Percentiles rank a stretch among this genome's conserved stretches.
Conservation (phyloP, 2,113 vertebrate species). For the Cathartes aura region DNA sequence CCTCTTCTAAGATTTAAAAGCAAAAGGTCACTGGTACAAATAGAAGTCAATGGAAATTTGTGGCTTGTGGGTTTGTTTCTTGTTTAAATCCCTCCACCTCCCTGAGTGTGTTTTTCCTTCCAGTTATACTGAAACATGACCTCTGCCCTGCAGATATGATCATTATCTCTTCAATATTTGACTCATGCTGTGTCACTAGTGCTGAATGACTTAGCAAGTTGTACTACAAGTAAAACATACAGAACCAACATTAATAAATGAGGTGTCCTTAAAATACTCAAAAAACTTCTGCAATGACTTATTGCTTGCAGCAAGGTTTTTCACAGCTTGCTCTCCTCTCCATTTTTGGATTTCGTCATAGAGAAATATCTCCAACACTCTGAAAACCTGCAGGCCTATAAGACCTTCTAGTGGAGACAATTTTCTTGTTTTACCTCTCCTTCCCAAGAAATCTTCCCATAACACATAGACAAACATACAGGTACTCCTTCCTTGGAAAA, state of each 20-base stretch:
- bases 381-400: background rate
- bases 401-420: background rate
- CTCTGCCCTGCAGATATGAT: background rate
- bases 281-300: background rate
- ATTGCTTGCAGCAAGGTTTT: background rate
- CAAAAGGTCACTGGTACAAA: background rate
- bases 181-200: background rate
- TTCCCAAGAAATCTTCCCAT: background rate
- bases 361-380: background rate
- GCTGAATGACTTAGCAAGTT: background rate
- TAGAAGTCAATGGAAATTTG: background rate
- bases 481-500: background rate
- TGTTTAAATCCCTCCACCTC: background rate
- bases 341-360: background rate
- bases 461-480: background rate
- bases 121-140: background rate
- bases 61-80: background rate
- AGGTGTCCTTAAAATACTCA: background rate
- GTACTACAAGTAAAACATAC: background rate
- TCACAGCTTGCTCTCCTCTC: background rate
- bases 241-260: background rate
- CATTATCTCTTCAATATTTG: background rate
- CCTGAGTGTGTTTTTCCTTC: background rate
- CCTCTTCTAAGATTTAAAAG: background rate
- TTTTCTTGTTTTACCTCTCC: background rate